Evolutionary conservation across 1,140 invertebrate species (phyloP).

Genomic region (Drosophila pachea): DNA sequence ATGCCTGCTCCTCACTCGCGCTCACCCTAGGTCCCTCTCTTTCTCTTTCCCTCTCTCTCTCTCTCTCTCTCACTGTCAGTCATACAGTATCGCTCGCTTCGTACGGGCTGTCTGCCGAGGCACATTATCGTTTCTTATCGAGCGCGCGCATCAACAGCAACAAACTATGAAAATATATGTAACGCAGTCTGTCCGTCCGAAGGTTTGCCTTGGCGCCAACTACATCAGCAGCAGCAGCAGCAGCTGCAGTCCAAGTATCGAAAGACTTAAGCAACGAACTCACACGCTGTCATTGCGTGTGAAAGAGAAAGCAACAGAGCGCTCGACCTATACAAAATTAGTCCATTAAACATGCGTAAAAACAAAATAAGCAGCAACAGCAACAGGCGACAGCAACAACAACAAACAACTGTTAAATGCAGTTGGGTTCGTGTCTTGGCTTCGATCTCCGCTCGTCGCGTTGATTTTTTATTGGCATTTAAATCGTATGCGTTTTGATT

Average conservation of each 20-base stretch:
- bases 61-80: slow-evolving; percentile 5
- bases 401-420: slow-evolving; percentile 69
- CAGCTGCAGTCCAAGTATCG: slow-evolving; percentile 20
- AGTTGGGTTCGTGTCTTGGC: slow-evolving; percentile 38
- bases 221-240: slow-evolving; percentile 34
- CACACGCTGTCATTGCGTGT: slow-evolving; percentile 50
- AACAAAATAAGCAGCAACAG: slow-evolving; percentile 57
- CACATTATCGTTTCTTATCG: slow-evolving; percentile 59
- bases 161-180: slow-evolving; percentile 76
- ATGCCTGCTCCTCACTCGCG: slow-evolving; percentile 1
- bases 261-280: slow-evolving; percentile 73
- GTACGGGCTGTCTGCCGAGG: slow-evolving; percentile 26
- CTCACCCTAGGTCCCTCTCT: neutral
- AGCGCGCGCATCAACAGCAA: slow-evolving; percentile 66
- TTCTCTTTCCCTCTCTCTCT: neutral
- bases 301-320: slow-evolving; percentile 40
- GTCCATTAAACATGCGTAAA: slow-evolving; percentile 78
- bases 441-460: slow-evolving; percentile 46
- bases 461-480: slow-evolving; percentile 78
- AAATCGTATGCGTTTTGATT: slow-evolving; percentile 78
- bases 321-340: slow-evolving; percentile 62
- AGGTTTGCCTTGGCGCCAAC: slow-evolving; percentile 63
- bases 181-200: slow-evolving; percentile 53
- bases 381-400: slow-evolving; percentile 50
- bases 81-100: too few relatives aligned